Conservation (phyloP, 1,140 invertebrate species). For the Ruditapes philippinarum region DNA sequence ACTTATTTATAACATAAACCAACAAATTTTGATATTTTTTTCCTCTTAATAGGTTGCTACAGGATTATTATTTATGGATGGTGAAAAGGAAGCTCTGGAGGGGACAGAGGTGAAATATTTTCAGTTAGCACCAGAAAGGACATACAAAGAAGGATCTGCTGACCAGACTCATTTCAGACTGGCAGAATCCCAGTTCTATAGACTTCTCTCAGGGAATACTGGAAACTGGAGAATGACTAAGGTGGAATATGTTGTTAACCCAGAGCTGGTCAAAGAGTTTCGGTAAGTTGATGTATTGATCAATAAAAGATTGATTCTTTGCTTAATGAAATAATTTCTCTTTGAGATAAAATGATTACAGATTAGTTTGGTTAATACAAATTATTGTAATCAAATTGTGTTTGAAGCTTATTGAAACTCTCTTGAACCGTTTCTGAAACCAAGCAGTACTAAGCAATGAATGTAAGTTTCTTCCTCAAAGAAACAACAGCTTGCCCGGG, state of each 20-base stretch:
- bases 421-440: too few relatives aligned
- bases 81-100: slow-evolving; percentile 80
- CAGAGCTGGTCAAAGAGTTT: slow-evolving; percentile 73
- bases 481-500: too few relatives aligned
- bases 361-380: too few relatives aligned
- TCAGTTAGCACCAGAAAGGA: slow-evolving; percentile 74
- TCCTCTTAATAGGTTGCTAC: slow-evolving; percentile 72
- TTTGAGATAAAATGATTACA: too few relatives aligned
- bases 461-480: too few relatives aligned
- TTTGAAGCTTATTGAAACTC: too few relatives aligned
- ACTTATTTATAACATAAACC: too few relatives aligned
- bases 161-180: slow-evolving; percentile 82
- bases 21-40: too few relatives aligned
- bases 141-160: slow-evolving; percentile 82
- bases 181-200: slow-evolving; percentile 83
- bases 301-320: background rate
- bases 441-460: too few relatives aligned
- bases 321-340: too few relatives aligned
- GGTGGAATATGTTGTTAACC: slow-evolving; percentile 81
- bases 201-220: slow-evolving; percentile 72
- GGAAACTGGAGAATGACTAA: slow-evolving; percentile 70
- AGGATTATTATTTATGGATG: slow-evolving; percentile 79
- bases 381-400: too few relatives aligned
- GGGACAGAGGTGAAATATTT: slow-evolving; percentile 76
- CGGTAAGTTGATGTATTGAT: slow-evolving; percentile 70